Conservation (phyloP, 1,140 invertebrate species). For the Aleiodes sp. region DNA sequence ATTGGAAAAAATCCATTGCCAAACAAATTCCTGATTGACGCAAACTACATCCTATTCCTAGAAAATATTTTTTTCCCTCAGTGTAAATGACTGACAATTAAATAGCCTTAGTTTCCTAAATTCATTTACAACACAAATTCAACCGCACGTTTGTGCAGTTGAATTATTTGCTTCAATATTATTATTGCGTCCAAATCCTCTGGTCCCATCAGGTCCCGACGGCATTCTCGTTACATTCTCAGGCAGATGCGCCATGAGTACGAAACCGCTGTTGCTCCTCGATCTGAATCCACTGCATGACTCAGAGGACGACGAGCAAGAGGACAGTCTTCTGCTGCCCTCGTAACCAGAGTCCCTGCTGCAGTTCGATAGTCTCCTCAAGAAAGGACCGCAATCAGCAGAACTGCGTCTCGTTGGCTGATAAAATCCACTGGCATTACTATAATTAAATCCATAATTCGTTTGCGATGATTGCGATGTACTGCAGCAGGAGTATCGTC, state of each 20-base stretch:
- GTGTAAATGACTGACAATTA: no score
- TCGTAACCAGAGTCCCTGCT: conserved; percentile 64
- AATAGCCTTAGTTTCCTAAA: no score
- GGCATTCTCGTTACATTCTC: conserved; percentile 82
- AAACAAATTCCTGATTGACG: no score
- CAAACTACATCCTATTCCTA: no score
- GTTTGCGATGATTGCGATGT: conserved; percentile 44
- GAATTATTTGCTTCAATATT: conserved; percentile 3
- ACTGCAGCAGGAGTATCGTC: conserved; percentile 56
- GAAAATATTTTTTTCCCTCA: no score
- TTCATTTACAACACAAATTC: conserved; percentile 20
- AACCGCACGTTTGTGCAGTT: neutral
- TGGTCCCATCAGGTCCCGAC: conserved; percentile 83
- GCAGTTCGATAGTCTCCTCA: conserved; percentile 67
- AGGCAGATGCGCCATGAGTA: conserved; percentile 63
- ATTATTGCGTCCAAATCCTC: conserved; percentile 71
- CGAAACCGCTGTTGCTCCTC: conserved; percentile 67
- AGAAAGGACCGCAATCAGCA: conserved; percentile 55
- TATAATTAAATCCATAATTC: conserved; percentile 55
- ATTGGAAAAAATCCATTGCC: no score
- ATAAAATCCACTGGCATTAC: conserved; percentile 38
- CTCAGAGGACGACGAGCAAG: conserved; percentile 56
- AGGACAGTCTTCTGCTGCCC: conserved; percentile 48
- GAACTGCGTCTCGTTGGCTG: conserved; percentile 52
- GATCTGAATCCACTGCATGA: conserved; percentile 53